Evolutionary conservation across 2,113 vertebrate genomes (phyloP).

Genomic region (Gasterosteus nipponicus): DNA sequence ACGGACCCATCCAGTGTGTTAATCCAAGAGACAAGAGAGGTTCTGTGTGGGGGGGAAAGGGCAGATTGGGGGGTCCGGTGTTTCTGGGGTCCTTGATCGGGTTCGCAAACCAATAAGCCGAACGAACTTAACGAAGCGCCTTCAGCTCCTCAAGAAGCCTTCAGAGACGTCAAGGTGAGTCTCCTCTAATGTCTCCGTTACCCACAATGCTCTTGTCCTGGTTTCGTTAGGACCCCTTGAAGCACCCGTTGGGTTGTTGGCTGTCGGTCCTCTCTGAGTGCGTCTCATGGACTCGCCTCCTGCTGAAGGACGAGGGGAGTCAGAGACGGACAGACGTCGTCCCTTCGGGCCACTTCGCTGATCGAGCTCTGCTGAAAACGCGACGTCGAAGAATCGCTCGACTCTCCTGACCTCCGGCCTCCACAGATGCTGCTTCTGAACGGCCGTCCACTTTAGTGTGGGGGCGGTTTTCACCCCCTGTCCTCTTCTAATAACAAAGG

Average conservation of each 20-base stretch:
- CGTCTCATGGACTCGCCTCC: no score
- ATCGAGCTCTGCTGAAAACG: slow-evolving; percentile 67
- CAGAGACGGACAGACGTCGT: slow-evolving; percentile 50
- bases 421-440: slow-evolving; percentile 63
- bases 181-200: no score
- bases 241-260: no score
- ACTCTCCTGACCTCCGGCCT: slow-evolving; percentile 61
- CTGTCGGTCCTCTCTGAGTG: no score
- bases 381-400: slow-evolving; percentile 45
- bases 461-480: background rate
- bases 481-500: background rate
- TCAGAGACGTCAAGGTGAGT: no score
- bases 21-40: slow-evolving; percentile 10
- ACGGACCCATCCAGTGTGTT: background rate
- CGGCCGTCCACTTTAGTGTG: no score
- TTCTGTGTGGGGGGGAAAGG: background rate
- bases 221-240: no score
- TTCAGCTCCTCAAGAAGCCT: no score
- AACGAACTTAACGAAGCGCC: no score
- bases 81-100: no score
- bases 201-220: no score
- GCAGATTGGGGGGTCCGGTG: slow-evolving; percentile 10
- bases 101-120: no score
- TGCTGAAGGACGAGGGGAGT: slow-evolving; percentile 57
- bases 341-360: slow-evolving; percentile 61